These are phyloP conservation scores for Rhagologus leucostigma DNA, from an alignment of 2,113 vertebrate genomes.

Conservation along the genomic window DNA sequence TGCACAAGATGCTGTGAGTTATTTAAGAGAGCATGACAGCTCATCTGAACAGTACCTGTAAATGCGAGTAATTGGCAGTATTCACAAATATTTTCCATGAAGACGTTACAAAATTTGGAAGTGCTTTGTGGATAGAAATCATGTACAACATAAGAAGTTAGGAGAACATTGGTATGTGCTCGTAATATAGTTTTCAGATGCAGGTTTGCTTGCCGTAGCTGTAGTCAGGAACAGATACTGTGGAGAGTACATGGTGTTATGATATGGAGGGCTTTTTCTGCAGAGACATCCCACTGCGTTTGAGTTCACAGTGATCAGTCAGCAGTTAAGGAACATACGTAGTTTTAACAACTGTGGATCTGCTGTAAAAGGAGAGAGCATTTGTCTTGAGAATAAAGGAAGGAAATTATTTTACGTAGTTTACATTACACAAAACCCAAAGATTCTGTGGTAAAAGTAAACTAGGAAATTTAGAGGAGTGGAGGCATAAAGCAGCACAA, in stretches of 20 bases:
- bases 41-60: neutral
- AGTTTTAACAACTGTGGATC: neutral
- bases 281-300: neutral
- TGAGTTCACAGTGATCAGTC: neutral
- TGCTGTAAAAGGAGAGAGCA: neutral
- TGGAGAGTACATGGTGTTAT: neutral
- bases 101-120: neutral
- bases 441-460: neutral
- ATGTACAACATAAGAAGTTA: neutral
- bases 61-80: neutral
- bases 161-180: neutral
- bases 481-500: neutral
- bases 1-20: neutral
- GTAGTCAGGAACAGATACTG: neutral
- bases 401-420: neutral
- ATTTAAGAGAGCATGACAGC: conserved; percentile 8
- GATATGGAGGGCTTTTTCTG: neutral
- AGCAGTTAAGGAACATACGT: neutral
- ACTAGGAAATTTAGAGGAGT: neutral
- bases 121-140: neutral
- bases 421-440: neutral
- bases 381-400: neutral
- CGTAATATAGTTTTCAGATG: neutral
- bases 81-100: neutral
- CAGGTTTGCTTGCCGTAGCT: neutral